phyloP scores from a whole-genome alignment of 2,797 vertebrate species.

The Peromyscus melanophrys region DNA sequence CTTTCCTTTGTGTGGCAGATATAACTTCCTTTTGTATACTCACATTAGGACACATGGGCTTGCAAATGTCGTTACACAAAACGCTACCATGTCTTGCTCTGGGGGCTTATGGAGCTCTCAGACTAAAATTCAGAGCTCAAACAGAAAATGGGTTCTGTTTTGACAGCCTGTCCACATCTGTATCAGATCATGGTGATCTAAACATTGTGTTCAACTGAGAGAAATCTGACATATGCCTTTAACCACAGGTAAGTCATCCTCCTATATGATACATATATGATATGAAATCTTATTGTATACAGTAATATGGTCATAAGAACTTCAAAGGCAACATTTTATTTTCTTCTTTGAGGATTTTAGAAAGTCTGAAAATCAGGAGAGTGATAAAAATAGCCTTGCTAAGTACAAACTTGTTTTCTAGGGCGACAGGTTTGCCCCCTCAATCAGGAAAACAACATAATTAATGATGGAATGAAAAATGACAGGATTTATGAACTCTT shows the following conservation, averaged over 20 bases:
- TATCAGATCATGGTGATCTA: background rate
- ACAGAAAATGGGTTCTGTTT: background rate
- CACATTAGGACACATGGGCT: background rate
- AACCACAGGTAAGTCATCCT: background rate
- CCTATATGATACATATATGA: background rate
- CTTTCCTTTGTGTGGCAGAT: background rate
- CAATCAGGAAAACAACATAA: background rate
- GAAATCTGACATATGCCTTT: background rate
- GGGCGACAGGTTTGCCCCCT: background rate
- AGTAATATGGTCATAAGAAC: background rate
- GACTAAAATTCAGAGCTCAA: background rate
- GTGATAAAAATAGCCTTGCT: constrained; percentile 25
- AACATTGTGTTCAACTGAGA: background rate
- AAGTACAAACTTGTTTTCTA: constrained; percentile 11
- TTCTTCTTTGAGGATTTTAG: background rate
- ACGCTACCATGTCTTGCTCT: background rate
- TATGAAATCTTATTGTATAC: background rate
- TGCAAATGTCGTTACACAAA: background rate
- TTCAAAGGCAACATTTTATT: background rate
- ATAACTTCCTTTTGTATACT: background rate
- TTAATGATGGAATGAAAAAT: background rate
- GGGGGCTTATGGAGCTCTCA: background rate
- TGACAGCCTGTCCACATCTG: background rate
- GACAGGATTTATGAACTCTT: background rate
- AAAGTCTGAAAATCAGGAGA: background rate